Evolutionary conservation across 2,888 invertebrate genomes (phyloP).

Genomic region (Malachius bipustulatus): DNA sequence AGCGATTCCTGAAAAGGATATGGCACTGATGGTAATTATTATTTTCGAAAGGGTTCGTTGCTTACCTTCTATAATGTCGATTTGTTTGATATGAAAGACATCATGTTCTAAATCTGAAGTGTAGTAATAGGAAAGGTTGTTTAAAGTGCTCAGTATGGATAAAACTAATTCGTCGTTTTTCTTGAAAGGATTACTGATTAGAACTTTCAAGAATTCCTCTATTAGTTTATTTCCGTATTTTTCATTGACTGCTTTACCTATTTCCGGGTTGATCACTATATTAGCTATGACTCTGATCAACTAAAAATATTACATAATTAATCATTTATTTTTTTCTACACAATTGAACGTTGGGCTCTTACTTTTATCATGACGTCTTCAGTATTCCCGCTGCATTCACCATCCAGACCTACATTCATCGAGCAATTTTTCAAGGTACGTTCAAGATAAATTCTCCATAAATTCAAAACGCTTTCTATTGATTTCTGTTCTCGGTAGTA

Average conservation of each 20-base stretch:
- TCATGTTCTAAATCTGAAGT: slow-evolving; percentile 36
- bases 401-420: slow-evolving; percentile 31
- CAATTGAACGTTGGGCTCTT: too few species aligned
- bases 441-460: slow-evolving; percentile 42
- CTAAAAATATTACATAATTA: slow-evolving; percentile 37
- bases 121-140: slow-evolving; percentile 72
- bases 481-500: slow-evolving; percentile 46
- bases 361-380: slow-evolving; percentile 59
- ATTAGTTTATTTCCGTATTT: slow-evolving; percentile 33
- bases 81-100: slow-evolving; percentile 39
- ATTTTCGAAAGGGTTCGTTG: slow-evolving; percentile 1
- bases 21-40: slow-evolving; percentile 5
- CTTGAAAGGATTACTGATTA: slow-evolving; percentile 38
- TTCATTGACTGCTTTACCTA: slow-evolving; percentile 53
- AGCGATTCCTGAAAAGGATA: slow-evolving; percentile 34
- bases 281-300: slow-evolving; percentile 77
- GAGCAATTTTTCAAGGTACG: slow-evolving; percentile 36
- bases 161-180: slow-evolving; percentile 62
- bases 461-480: slow-evolving; percentile 40
- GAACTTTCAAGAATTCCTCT: slow-evolving; percentile 36
- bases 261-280: slow-evolving; percentile 64
- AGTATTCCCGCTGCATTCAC: slow-evolving; percentile 29
- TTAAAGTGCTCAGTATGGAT: slow-evolving; percentile 68
- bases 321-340: too few species aligned
- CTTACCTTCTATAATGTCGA: slow-evolving; percentile 40